Evolutionary conservation across 1,140 invertebrate species (phyloP).

Genomic region (Andricus grossulariae): DNA sequence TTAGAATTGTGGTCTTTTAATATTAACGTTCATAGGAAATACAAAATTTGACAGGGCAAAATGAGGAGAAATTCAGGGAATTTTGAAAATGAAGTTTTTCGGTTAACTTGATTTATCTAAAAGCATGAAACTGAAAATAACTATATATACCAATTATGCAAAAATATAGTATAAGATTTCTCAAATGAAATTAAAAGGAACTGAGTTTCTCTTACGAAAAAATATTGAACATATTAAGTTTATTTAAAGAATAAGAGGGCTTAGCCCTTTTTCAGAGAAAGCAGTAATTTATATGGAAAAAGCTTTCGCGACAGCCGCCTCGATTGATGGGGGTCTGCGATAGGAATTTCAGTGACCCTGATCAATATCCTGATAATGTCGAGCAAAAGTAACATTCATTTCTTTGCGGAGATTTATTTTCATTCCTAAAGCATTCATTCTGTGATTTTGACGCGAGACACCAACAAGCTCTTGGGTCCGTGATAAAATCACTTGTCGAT

Average conservation of each 20-base stretch:
- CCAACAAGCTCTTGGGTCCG: slow-evolving; percentile 46
- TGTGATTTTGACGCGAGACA: slow-evolving; percentile 44
- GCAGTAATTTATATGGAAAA: not conserved
- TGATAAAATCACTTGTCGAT: slow-evolving; percentile 52
- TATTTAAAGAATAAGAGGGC: not conserved
- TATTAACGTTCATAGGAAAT: too few relatives aligned
- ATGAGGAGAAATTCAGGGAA: too few relatives aligned
- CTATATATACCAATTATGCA: too few relatives aligned
- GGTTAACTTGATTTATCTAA: too few relatives aligned
- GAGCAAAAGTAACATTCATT: slow-evolving; percentile 54
- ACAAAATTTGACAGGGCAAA: too few relatives aligned
- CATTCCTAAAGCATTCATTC: not conserved
- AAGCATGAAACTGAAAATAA: too few relatives aligned
- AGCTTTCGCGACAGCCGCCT: not conserved
- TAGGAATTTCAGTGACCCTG: slow-evolving; percentile 47
- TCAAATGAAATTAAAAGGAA: too few relatives aligned
- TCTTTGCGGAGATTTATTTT: slow-evolving; percentile 38
- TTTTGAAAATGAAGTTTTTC: too few relatives aligned
- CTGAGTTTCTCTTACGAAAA: too few relatives aligned
- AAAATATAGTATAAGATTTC: too few relatives aligned
- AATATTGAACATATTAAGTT: not conserved
- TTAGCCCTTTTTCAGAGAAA: not conserved
- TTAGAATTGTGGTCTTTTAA: too few relatives aligned
- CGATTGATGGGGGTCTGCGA: slow-evolving; percentile 55
- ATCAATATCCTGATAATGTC: slow-evolving; percentile 51